Conservation (phyloP, 2,888 invertebrate genomes). For the Zonitis immaculata region DNA sequence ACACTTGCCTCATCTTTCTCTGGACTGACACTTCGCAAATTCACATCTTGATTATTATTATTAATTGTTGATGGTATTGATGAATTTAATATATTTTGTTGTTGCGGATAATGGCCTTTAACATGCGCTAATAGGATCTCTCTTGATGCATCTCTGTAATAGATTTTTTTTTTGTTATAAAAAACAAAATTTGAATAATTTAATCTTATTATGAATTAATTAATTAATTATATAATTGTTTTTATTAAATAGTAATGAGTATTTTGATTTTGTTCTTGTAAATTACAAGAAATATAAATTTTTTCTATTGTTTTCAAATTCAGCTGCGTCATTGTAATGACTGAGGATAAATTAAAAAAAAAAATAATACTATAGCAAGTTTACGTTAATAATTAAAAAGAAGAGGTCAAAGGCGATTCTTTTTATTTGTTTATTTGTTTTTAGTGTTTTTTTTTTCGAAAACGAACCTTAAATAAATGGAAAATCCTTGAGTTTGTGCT, state of each 20-base stretch:
- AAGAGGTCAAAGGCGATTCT: not conserved
- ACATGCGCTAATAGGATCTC: conserved; percentile 64
- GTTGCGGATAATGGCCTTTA: conserved; percentile 58
- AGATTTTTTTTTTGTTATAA: not conserved
- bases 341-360: not conserved
- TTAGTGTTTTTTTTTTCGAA: not conserved
- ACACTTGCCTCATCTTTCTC: conserved; percentile 54
- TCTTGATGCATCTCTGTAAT: conserved; percentile 57
- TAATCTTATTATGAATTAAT: too few relatives aligned
- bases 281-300: not conserved
- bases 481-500: not conserved
- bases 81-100: conserved; percentile 21
- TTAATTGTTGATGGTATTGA: conserved; percentile 16
- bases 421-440: not conserved
- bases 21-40: conserved; percentile 40
- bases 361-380: not conserved
- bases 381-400: not conserved
- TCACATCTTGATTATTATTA: conserved; percentile 24
- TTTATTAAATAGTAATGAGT: too few relatives aligned
- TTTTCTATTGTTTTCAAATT: not conserved
- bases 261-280: not conserved
- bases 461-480: not conserved
- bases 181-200: too few relatives aligned
- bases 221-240: too few relatives aligned
- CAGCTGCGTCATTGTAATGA: not conserved